Percentiles rank a stretch among this genome's conserved stretches.
These are phyloP conservation scores for Physocephala rufipes DNA, from an alignment of 2,888 invertebrate species.

Conservation along the genomic window DNA sequence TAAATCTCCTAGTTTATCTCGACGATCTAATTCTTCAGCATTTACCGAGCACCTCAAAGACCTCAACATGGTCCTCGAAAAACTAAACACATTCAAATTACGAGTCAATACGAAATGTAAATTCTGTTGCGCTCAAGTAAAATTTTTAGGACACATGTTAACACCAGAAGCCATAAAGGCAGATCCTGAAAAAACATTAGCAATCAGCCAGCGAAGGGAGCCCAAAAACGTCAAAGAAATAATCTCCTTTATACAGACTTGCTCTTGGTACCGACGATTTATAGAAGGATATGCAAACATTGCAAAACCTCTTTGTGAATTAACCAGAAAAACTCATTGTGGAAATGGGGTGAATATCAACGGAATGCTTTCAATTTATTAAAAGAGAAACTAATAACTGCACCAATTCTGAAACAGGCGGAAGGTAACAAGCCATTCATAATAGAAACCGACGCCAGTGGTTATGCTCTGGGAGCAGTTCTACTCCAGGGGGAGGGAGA, in stretches of 20 bases:
- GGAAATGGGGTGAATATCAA: conserved; percentile 33
- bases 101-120: conserved; percentile 22
- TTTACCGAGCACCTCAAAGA: conserved; percentile 35
- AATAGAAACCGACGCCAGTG: conserved; percentile 7
- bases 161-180: conserved; percentile 44
- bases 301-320: conserved; percentile 1
- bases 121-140: conserved; percentile 28
- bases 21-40: conserved; percentile 51
- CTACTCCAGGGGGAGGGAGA: not conserved
- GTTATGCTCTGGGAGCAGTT: not conserved
- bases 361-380: conserved; percentile 44
- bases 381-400: conserved; percentile 37
- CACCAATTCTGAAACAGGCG: conserved; percentile 38
- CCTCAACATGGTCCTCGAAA: not conserved
- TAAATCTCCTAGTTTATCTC: conserved; percentile 46
- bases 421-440: conserved; percentile 34
- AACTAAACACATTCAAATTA: conserved; percentile 15
- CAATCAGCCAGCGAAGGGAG: conserved; percentile 44
- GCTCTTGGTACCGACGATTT: too few relatives aligned
- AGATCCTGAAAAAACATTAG: conserved; percentile 50
- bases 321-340: conserved; percentile 48
- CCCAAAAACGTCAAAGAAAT: conserved; percentile 41
- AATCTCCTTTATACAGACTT: too few relatives aligned
- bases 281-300: conserved; percentile 3
- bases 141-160: conserved; percentile 24